A percentile compares a stretch with the other conserved stretches of the same genome.
phyloP scores from a whole-genome alignment of 2,888 invertebrate genomes.

The Cryptosula pallasiana region DNA sequence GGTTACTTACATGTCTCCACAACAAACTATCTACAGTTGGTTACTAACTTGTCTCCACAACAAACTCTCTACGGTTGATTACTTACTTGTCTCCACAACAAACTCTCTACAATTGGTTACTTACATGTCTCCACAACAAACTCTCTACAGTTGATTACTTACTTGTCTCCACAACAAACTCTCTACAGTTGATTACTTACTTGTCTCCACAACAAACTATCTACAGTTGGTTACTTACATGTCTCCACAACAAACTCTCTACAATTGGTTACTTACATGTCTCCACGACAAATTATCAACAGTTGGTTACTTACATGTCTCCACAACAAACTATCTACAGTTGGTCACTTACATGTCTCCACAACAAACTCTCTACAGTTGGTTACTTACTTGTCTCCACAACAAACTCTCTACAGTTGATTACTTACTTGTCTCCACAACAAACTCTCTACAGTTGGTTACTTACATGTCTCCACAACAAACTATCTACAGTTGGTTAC shows the following conservation, averaged over 20 bases:
- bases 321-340: background rate
- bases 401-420: background rate
- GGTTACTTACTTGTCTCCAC: background rate
- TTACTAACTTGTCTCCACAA: too few species aligned
- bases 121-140: background rate
- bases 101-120: background rate
- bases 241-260: background rate
- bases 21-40: too few species aligned
- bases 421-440: background rate
- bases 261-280: constrained; percentile 34
- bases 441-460: too few species aligned
- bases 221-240: background rate
- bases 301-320: background rate
- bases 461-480: too few species aligned
- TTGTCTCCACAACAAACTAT: background rate
- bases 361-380: background rate
- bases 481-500: too few species aligned
- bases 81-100: background rate
- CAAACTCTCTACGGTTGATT: too few species aligned
- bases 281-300: constrained; percentile 38
- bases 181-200: background rate
- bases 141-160: background rate
- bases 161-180: background rate
- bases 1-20: too few species aligned
- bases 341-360: background rate